These are phyloP conservation scores for Drosophila birchii DNA, from an alignment of 2,888 invertebrate genomes.

Conservation along the genomic window DNA sequence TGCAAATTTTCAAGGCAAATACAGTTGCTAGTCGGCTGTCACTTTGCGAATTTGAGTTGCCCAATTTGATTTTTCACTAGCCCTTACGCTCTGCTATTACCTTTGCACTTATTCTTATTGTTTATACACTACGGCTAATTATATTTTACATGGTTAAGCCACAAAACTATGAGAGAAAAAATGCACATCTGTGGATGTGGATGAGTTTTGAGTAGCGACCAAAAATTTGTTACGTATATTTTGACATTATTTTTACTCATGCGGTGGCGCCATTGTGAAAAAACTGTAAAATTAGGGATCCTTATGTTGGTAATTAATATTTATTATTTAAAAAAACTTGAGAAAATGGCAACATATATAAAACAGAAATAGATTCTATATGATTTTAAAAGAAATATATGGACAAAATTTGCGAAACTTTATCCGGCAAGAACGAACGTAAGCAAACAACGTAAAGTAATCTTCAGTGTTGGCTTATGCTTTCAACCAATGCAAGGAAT, in stretches of 20 bases:
- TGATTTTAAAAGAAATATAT: not conserved
- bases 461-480: not conserved
- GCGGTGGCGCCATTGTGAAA: slow-evolving; percentile 1
- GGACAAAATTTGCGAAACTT: not conserved
- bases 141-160: slow-evolving; percentile 75
- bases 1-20: slow-evolving; percentile 1
- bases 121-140: slow-evolving; percentile 71
- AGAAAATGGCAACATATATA: no score
- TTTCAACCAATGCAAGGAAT: not conserved
- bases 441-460: not conserved
- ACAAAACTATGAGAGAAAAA: slow-evolving; percentile 73
- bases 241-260: not conserved
- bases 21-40: slow-evolving; percentile 45
- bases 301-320: not conserved
- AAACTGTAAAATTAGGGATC: not conserved
- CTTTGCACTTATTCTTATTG: slow-evolving; percentile 70
- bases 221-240: slow-evolving; percentile 52
- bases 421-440: not conserved
- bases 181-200: slow-evolving; percentile 61
- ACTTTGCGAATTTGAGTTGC: slow-evolving; percentile 46
- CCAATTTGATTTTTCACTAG: slow-evolving; percentile 38
- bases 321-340: not conserved
- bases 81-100: slow-evolving; percentile 51
- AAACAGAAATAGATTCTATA: not conserved
- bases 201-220: slow-evolving; percentile 49